phyloP scores from a whole-genome alignment of 1,140 invertebrate genomes.

The Diachasmimorpha longicaudata region DNA sequence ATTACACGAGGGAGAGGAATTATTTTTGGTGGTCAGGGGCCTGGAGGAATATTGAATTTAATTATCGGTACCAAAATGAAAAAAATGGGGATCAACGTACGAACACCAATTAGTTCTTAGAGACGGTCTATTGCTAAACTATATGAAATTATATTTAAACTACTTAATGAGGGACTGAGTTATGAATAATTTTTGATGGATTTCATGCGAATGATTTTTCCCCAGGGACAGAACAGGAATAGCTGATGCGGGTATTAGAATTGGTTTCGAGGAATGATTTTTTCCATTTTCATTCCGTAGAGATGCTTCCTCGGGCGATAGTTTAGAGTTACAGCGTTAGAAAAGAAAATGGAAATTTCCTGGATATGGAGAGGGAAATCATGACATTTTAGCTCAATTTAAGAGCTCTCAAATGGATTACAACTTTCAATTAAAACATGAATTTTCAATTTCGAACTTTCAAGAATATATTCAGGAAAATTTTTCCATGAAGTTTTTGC shows the following conservation, averaged over 20 bases:
- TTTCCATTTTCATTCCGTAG: not conserved
- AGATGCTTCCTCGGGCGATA: not conserved
- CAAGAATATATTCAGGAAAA: no score
- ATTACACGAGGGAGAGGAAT: not conserved
- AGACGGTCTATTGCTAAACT: slow-evolving; percentile 56
- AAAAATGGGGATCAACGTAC: slow-evolving; percentile 61
- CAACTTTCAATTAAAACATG: no score
- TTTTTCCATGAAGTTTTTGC: not conserved
- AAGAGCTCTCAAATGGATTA: no score
- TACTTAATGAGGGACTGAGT: not conserved
- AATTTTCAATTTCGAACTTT: no score
- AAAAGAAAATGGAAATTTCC: no score
- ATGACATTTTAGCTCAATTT: no score
- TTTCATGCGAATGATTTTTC: not conserved
- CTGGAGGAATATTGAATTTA: slow-evolving; percentile 19
- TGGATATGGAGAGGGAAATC: no score
- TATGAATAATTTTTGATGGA: not conserved
- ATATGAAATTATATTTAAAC: slow-evolving; percentile 28
- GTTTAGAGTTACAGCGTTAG: not conserved
- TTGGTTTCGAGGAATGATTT: not conserved
- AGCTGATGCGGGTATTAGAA: not conserved
- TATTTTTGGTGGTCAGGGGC: not conserved
- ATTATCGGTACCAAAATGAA: slow-evolving; percentile 51
- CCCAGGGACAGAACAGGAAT: not conserved
- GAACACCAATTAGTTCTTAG: slow-evolving; percentile 64